Conservation (phyloP, 2,113 vertebrate species). For the Neogale vison region DNA sequence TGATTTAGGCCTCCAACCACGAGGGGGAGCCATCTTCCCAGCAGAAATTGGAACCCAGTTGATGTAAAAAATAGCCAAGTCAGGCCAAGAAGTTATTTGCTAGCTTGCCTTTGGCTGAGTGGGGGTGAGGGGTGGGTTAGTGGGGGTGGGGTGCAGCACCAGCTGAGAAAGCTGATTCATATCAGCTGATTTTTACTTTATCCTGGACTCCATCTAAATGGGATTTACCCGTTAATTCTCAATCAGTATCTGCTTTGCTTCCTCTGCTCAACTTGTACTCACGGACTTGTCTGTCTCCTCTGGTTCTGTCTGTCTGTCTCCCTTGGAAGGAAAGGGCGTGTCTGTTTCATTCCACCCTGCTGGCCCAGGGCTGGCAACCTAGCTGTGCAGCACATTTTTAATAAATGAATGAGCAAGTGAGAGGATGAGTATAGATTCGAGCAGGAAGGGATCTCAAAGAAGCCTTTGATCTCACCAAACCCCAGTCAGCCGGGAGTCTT, state of each 20-base stretch:
- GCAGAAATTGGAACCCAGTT: neutral
- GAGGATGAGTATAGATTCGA: neutral
- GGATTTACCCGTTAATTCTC: neutral
- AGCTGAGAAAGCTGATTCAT: neutral
- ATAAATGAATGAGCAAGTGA: neutral
- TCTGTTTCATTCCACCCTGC: neutral
- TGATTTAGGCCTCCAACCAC: constrained; percentile 63
- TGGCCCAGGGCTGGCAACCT: too few species aligned
- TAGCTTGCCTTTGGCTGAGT: neutral
- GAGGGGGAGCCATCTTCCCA: constrained; percentile 42
- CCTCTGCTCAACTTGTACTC: neutral
- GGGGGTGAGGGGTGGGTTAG: neutral
- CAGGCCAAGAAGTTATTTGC: neutral
- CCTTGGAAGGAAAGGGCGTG: neutral
- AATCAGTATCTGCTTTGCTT: neutral
- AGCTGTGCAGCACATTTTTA: neutral
- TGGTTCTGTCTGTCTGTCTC: neutral
- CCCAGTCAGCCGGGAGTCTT: neutral
- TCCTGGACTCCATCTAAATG: neutral
- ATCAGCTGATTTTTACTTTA: neutral
- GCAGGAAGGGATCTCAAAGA: neutral
- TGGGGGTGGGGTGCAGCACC: too few species aligned
- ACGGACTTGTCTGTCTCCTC: neutral
- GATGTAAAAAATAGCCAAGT: neutral
- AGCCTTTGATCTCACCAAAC: neutral